A percentile compares a stretch with the other conserved stretches of the same genome.
These are phyloP conservation scores for Prunella strophiata DNA, from an alignment of 2,797 vertebrate genomes.

Conservation along the genomic window DNA sequence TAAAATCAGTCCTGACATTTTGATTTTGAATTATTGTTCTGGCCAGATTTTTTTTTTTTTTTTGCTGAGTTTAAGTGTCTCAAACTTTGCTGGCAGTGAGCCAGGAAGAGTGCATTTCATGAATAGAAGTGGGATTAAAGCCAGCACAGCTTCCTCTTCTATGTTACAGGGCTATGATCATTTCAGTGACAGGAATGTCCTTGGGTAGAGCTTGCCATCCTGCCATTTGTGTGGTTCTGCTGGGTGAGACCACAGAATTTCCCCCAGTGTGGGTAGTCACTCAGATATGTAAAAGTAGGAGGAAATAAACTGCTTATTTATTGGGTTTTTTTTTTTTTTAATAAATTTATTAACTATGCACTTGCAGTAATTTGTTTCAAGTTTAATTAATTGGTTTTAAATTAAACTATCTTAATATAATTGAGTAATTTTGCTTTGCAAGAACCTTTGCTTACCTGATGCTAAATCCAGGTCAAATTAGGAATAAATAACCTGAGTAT, in stretches of 20 bases:
- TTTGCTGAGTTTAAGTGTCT: not conserved
- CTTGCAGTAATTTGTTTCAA: not conserved
- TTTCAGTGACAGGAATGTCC: not conserved
- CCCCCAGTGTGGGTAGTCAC: not conserved
- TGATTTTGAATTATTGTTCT: not conserved
- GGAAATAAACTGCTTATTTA: not conserved
- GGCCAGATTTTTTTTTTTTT: not conserved
- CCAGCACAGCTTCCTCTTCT: not conserved
- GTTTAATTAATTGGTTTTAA: not conserved
- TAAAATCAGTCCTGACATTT: not conserved
- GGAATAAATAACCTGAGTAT: not conserved
- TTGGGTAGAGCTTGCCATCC: not conserved
- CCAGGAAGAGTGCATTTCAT: not conserved
- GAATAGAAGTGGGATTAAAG: not conserved
- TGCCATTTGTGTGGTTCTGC: accelerated
- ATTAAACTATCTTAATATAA: not conserved
- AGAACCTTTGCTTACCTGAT: not conserved
- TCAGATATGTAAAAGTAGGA: not conserved
- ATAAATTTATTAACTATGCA: not conserved
- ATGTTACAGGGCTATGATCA: not conserved
- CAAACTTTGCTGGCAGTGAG: not conserved
- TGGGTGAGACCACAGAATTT: not conserved
- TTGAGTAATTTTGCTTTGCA: not conserved
- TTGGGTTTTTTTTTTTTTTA: not conserved
- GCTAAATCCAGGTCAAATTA: not conserved